Conservation (phyloP, 2,113 vertebrate genomes). For the Capricornis sumatraensis region DNA sequence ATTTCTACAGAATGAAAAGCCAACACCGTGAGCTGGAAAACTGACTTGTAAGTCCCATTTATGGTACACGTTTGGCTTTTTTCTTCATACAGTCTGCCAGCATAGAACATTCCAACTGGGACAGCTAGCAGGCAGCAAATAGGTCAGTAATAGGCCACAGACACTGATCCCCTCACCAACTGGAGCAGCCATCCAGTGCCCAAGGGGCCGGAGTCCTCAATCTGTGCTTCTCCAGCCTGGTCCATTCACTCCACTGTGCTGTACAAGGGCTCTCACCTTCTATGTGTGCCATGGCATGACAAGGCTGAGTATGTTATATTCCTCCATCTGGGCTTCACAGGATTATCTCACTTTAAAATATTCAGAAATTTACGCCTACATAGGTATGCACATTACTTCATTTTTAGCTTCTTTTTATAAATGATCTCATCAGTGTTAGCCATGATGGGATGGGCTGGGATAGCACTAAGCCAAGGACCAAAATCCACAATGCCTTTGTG, state of each 20-base stretch:
- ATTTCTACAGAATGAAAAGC: neutral
- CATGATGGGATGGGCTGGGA: neutral
- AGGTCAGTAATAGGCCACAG: neutral
- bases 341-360: neutral
- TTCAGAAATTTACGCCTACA: neutral
- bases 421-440: neutral
- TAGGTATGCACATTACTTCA: neutral
- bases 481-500: neutral
- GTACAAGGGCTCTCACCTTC: neutral
- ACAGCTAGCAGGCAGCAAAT: neutral
- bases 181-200: neutral
- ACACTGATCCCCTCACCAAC: neutral
- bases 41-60: neutral
- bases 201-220: neutral
- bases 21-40: neutral
- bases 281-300: neutral
- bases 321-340: neutral
- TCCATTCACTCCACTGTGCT: neutral
- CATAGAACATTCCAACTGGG: neutral
- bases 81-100: neutral
- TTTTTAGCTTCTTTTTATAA: neutral
- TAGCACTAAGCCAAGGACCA: neutral
- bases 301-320: neutral
- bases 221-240: neutral
- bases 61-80: neutral